phyloP scores from a whole-genome alignment of 2,797 vertebrate genomes.

The Myoxocephalus aenaeus region DNA sequence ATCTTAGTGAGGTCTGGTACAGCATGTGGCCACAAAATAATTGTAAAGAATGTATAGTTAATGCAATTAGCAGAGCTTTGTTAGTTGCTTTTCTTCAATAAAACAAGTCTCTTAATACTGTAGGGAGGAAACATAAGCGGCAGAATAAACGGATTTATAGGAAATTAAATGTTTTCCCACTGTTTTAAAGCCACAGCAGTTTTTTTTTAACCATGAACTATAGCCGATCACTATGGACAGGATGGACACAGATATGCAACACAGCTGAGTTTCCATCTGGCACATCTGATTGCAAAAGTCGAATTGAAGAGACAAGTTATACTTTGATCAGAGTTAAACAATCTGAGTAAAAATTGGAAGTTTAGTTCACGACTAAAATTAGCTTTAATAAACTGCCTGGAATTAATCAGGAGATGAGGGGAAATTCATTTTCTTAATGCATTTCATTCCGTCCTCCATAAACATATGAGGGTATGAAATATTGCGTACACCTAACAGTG shows the following conservation, averaged over 20 bases:
- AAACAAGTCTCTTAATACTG: background rate
- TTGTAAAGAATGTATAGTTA: background rate
- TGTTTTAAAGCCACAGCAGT: background rate
- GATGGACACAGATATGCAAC: too few relatives aligned
- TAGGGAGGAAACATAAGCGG: background rate
- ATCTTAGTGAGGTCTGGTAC: background rate
- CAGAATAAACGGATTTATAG: background rate
- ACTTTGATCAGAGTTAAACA: too few relatives aligned
- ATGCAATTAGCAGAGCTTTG: background rate
- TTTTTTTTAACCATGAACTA: too few relatives aligned
- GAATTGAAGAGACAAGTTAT: background rate
- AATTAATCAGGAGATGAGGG: constrained; percentile 20
- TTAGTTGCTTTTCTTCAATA: background rate
- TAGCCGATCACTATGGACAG: background rate
- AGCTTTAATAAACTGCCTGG: constrained; percentile 12
- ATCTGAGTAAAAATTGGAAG: constrained; percentile 5
- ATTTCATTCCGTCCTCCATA: constrained; percentile 1
- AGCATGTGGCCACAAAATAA: background rate
- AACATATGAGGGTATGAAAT: background rate
- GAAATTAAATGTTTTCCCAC: too few relatives aligned
- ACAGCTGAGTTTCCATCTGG: background rate
- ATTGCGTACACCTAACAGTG: background rate
- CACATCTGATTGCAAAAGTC: background rate
- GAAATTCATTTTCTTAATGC: constrained; percentile 9
- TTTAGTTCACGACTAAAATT: constrained; percentile 9